Evolutionary conservation across 2,113 vertebrate genomes (phyloP).

Genomic region (Pterocles orientalis): DNA sequence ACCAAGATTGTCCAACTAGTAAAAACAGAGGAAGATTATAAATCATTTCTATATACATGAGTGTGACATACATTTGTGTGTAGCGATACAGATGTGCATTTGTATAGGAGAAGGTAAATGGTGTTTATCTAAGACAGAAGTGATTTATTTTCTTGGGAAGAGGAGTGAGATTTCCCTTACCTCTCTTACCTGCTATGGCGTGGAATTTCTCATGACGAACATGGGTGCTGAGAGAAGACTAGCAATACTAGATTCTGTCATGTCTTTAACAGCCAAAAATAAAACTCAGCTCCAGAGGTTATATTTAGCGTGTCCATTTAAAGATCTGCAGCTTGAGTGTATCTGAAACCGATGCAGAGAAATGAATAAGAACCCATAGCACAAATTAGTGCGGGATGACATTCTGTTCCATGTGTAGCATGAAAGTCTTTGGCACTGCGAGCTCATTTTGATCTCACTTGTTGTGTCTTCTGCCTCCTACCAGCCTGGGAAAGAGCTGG

Average conservation of each 20-base stretch:
- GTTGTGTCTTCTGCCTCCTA: conserved; percentile 38
- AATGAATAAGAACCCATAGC: not conserved
- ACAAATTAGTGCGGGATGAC: not conserved
- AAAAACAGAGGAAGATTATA: not conserved
- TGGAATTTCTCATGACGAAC: not conserved
- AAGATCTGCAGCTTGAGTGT: not conserved
- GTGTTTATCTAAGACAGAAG: not conserved
- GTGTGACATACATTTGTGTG: not conserved
- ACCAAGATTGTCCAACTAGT: not conserved
- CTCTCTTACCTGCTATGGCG: not conserved
- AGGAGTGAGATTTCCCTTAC: not conserved
- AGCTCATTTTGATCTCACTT: conserved; percentile 1
- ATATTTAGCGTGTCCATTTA: not conserved
- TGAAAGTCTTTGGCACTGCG: not conserved
- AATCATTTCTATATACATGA: not conserved
- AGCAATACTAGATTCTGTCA: not conserved
- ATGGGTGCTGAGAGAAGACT: not conserved
- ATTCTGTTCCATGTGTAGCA: not conserved
- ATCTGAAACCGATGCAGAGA: not conserved
- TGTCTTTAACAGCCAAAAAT: not conserved
- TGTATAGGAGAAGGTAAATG: not conserved
- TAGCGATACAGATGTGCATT: not conserved
- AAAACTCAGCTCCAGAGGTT: not conserved
- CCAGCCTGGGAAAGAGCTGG: conserved; percentile 15
- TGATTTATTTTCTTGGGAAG: not conserved